A percentile compares a stretch with the other conserved stretches of the same genome.
phyloP scores from a whole-genome alignment of 2,113 vertebrate genomes.

The Aphelocoma coerulescens region DNA sequence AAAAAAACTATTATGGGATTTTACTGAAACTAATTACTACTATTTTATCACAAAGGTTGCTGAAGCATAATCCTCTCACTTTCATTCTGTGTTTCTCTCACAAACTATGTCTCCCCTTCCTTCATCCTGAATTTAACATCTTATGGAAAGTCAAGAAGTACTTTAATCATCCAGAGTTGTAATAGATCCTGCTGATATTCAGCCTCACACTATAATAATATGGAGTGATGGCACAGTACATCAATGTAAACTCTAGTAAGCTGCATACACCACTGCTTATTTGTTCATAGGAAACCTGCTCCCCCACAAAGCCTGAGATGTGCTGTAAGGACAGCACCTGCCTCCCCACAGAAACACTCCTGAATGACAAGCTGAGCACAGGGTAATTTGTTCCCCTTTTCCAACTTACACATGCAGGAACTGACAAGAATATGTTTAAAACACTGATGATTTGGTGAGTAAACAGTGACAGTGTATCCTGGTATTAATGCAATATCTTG shows the following conservation, averaged over 20 bases:
- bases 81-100: slow-evolving; percentile 10
- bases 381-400: neutral
- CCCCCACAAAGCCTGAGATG: neutral
- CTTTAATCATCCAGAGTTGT: slow-evolving; percentile 62
- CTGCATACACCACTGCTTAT: neutral
- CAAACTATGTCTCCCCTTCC: slow-evolving; percentile 12
- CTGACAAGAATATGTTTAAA: slow-evolving; percentile 45
- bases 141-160: slow-evolving; percentile 54
- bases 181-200: slow-evolving; percentile 51
- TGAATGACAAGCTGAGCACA: slow-evolving; percentile 33
- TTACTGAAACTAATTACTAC: slow-evolving; percentile 75
- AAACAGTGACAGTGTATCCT: slow-evolving; percentile 58
- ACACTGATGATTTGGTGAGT: slow-evolving; percentile 40
- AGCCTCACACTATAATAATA: slow-evolving; percentile 51
- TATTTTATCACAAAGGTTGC: slow-evolving; percentile 70
- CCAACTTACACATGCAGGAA: neutral
- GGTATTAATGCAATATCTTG: slow-evolving; percentile 64
- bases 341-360: neutral
- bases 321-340: neutral
- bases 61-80: slow-evolving; percentile 64
- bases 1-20: slow-evolving; percentile 68
- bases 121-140: slow-evolving; percentile 65
- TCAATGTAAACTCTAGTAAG: neutral
- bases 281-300: neutral
- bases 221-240: neutral